A percentile compares a stretch with the other conserved stretches of the same genome.
Conservation (phyloP, 2,888 invertebrate genomes). For the Himalopsyche japonica region DNA sequence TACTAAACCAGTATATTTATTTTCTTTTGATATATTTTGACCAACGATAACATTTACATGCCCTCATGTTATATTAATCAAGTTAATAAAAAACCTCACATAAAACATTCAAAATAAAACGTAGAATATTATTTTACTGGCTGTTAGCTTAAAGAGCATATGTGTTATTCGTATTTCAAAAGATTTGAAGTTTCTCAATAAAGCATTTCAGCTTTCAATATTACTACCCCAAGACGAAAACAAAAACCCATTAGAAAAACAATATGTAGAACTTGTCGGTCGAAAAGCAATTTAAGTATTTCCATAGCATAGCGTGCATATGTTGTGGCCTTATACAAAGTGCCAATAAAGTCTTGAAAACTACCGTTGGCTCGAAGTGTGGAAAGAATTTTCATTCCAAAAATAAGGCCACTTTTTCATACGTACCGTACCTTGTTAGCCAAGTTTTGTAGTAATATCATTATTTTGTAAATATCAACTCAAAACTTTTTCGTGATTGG, state of each 20-base stretch:
- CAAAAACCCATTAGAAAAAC: slow-evolving; percentile 22
- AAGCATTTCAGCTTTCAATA: neutral
- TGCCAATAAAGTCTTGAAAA: neutral
- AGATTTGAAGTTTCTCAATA: slow-evolving; percentile 5
- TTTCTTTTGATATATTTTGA: too few species aligned
- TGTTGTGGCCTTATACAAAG: slow-evolving; percentile 3
- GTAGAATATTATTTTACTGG: neutral
- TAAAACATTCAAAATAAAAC: neutral
- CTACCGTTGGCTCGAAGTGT: neutral
- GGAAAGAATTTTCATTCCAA: neutral
- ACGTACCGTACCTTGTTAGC: neutral
- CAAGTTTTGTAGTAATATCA: neutral
- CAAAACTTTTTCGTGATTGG: neutral
- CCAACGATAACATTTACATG: too few species aligned
- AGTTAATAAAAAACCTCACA: too few species aligned
- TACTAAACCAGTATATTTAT: too few species aligned
- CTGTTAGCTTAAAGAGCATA: neutral
- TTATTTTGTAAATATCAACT: neutral
- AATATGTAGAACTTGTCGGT: slow-evolving; percentile 18
- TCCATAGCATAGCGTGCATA: slow-evolving; percentile 18
- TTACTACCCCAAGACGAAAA: neutral
- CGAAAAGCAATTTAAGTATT: slow-evolving; percentile 24
- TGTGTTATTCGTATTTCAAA: neutral
- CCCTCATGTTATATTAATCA: neutral
- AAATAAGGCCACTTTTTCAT: neutral